These are phyloP conservation scores for Augiades crinisus DNA, from an alignment of 2,888 invertebrate species.

Conservation along the genomic window DNA sequence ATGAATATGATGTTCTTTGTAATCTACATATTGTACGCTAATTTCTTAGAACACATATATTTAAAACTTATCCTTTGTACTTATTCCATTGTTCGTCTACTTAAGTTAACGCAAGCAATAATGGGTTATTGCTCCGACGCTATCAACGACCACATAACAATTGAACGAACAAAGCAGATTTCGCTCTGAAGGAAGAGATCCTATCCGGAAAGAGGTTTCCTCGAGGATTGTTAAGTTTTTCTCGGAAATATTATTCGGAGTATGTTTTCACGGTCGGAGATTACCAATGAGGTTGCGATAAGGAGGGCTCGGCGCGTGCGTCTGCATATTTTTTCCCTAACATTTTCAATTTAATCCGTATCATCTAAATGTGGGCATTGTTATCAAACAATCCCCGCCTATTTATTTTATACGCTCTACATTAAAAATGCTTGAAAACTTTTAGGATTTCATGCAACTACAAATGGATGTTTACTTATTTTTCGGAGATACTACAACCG, in stretches of 20 bases:
- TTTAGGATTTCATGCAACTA: background rate
- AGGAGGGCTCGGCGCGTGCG: constrained; percentile 51
- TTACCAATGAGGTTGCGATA: constrained; percentile 54
- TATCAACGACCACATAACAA: background rate
- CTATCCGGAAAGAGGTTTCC: background rate
- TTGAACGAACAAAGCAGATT: background rate
- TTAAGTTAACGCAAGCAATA: background rate
- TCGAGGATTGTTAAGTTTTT: constrained; percentile 27
- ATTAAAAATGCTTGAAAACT: background rate
- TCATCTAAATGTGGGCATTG: constrained; percentile 38
- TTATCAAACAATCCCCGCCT: constrained; percentile 36
- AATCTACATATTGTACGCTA: too few species aligned
- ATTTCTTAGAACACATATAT: too few species aligned
- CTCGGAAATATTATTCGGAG: constrained; percentile 43
- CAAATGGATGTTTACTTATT: too few species aligned
- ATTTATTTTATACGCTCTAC: constrained; percentile 6
- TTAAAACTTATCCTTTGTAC: too few species aligned
- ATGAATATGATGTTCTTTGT: too few species aligned
- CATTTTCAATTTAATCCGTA: constrained; percentile 54
- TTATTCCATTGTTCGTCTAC: background rate
- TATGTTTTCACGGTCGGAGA: constrained; percentile 42
- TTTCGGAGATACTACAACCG: too few species aligned
- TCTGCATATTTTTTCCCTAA: constrained; percentile 56
- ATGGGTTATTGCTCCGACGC: background rate
- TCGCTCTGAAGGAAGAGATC: background rate